phyloP scores from a whole-genome alignment of 1,140 invertebrate species.

The Drosophila auraria region DNA sequence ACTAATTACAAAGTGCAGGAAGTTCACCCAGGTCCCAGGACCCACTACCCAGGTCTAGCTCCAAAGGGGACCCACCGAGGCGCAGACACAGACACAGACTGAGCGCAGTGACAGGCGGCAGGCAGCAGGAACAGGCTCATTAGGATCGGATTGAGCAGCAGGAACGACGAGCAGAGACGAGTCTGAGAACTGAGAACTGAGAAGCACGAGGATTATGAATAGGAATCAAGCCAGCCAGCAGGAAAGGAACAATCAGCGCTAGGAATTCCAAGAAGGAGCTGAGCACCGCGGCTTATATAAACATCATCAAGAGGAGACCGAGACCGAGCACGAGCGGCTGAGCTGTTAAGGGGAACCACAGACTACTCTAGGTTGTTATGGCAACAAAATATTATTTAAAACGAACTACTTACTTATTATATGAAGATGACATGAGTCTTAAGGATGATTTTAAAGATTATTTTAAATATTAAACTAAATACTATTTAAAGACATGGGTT shows the following conservation, averaged over 20 bases:
- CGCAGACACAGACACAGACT: not conserved
- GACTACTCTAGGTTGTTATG: not conserved
- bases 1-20: slow-evolving; percentile 50
- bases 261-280: slow-evolving; percentile 3
- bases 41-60: not conserved
- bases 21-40: slow-evolving; percentile 4
- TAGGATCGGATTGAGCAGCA: slow-evolving; percentile 39
- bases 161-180: not conserved
- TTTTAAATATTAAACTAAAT: no score
- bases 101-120: not conserved
- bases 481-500: no score
- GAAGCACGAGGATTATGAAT: slow-evolving; percentile 45
- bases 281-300: not conserved
- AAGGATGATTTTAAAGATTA: not conserved
- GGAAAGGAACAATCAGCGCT: slow-evolving; percentile 4
- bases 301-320: not conserved
- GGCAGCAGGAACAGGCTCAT: slow-evolving; percentile 36
- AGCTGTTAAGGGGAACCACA: not conserved
- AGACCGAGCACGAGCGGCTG: not conserved
- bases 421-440: no score
- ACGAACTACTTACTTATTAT: not conserved
- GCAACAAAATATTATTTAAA: slow-evolving; percentile 2
- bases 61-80: not conserved
- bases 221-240: slow-evolving; percentile 1
- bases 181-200: no score